Evolutionary conservation across 2,797 vertebrate genomes (phyloP).

Genomic region (Tragopan temminckii): DNA sequence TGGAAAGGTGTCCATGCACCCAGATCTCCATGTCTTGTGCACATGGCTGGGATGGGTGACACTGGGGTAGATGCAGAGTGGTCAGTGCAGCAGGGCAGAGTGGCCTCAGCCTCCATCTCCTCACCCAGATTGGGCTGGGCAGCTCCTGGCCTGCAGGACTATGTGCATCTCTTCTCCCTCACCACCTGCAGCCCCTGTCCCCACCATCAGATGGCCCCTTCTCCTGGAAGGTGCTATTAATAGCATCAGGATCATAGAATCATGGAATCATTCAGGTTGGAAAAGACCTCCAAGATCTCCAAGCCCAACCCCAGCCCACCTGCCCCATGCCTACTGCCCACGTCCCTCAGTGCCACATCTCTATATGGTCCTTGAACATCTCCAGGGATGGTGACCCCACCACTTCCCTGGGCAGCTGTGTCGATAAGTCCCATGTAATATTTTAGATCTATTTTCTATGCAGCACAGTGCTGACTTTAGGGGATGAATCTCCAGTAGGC

Average conservation of each 20-base stretch:
- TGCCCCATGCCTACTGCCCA: too few relatives aligned
- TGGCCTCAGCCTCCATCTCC: background rate
- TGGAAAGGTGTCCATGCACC: fast-evolving
- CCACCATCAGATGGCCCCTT: background rate
- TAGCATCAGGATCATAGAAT: too few relatives aligned
- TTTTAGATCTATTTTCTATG: background rate
- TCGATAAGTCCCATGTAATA: background rate
- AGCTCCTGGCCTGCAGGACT: background rate
- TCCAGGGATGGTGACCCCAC: too few relatives aligned
- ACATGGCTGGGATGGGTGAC: background rate
- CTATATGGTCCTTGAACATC: too few relatives aligned
- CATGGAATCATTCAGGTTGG: too few relatives aligned
- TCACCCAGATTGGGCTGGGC: background rate
- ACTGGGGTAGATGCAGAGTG: background rate
- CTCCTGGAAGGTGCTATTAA: background rate
- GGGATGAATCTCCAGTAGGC: background rate
- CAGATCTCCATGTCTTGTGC: background rate
- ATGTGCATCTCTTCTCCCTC: fast-evolving
- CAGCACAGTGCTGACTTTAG: background rate
- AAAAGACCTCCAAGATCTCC: too few relatives aligned
- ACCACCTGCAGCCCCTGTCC: background rate
- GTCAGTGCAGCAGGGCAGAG: background rate
- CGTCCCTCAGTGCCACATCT: too few relatives aligned
- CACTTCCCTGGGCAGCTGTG: too few relatives aligned
- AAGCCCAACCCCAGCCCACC: too few relatives aligned